Base-by-base conservation (phyloP, 2,797 vertebrate genomes). In the Eulemur coronatus region DNA sequence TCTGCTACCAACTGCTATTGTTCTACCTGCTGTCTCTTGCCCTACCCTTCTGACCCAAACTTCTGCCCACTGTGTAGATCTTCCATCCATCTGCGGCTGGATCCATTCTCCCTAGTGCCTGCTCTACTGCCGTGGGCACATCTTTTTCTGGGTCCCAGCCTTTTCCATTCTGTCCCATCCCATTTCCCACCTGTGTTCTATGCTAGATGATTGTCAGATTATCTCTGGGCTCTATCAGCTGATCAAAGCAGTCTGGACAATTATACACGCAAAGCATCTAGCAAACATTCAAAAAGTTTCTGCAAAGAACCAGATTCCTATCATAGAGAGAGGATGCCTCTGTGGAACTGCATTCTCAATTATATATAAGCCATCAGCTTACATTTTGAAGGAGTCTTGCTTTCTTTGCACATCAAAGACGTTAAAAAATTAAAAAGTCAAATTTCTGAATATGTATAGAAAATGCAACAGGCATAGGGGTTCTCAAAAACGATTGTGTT, bases 341-440 rank as follows among this genome's bases (percentile, higher is more conserved):
- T 73, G 65, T 4, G n/a, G 28, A 61, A 69, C 20, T 46, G 75
- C 13, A 86, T 52, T 73, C 52, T 95, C 38, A 61, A 67, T 78
- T 75, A 84, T 61, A 24, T 38, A 59, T 55, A 79, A 88, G 15
- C 75, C 28, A 73, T 24, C 75, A 72, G 41, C 46, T 94, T 92
- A 84, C 10, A 76, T 81, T 92, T 69, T 57, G 63, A 95, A 97
- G 52, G 80, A 88, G 26, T 50, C 50, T 24, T 89, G 41, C 57
- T 81, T 89, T 84, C 35, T 89, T 95, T 94, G 38, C 46, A 84
- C 24, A 95, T 50, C 57, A 95, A 94, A 95, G 57, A 57, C 15
- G 91, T 91, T n/a, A 48, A 95, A 89, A 75, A 70, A 89, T 61
- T 86, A 84, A 93, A 92, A 95, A 94, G 38, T 84, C 65, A 89